These are phyloP conservation scores for Microcebus murinus DNA, from an alignment of 2,113 vertebrate genomes.

Conservation along the genomic window DNA sequence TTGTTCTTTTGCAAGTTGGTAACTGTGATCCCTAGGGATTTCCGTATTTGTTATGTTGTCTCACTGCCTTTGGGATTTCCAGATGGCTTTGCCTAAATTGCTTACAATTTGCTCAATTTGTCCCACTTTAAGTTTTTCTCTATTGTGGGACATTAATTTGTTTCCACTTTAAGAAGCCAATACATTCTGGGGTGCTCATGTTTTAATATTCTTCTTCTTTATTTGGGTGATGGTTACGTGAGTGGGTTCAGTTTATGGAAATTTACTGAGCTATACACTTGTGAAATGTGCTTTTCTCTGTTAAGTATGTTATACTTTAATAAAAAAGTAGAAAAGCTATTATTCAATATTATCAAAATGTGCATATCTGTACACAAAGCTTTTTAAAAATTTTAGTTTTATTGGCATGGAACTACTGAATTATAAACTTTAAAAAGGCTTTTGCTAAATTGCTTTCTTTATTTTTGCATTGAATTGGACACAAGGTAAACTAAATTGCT, in stretches of 20 bases:
- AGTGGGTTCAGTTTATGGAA: slow-evolving; percentile 5
- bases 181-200: background rate
- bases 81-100: background rate
- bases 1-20: background rate
- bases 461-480: too few relatives aligned
- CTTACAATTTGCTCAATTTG: background rate
- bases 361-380: background rate
- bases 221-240: background rate
- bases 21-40: background rate
- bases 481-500: background rate
- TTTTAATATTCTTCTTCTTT: background rate
- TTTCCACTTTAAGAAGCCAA: slow-evolving; percentile 5
- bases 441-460: slow-evolving; percentile 5
- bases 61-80: slow-evolving; percentile 14
- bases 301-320: background rate
- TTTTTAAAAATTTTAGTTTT: slow-evolving; percentile 42
- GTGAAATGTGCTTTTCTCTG: background rate
- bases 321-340: slow-evolving; percentile 10
- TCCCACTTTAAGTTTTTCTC: background rate
- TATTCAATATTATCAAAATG: slow-evolving; percentile 1
- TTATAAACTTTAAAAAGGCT: slow-evolving; percentile 10
- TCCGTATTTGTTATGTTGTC: background rate
- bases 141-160: background rate
- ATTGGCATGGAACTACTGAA: background rate
- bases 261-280: background rate